A percentile compares a stretch with the other conserved stretches of the same genome.
These are phyloP conservation scores for Ips nitidus DNA, from an alignment of 1,140 invertebrate genomes.

Conservation along the genomic window DNA sequence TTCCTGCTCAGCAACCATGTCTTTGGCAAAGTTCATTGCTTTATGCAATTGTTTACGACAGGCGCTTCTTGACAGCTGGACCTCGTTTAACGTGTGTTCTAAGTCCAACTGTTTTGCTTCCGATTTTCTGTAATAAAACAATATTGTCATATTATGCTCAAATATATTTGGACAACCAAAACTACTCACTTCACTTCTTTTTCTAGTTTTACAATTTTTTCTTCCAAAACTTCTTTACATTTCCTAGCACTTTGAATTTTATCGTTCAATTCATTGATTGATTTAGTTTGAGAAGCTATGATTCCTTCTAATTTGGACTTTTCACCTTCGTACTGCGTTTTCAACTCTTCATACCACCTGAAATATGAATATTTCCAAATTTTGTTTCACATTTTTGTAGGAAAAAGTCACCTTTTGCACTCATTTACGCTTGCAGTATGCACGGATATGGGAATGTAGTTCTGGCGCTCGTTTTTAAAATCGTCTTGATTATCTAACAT, in stretches of 20 bases:
- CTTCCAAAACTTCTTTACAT: constrained; percentile 56
- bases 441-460: constrained; percentile 57
- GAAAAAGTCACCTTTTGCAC: constrained; percentile 56
- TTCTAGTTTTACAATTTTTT: constrained; percentile 53
- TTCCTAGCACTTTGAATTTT: constrained; percentile 45
- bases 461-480: constrained; percentile 56
- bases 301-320: constrained; percentile 55
- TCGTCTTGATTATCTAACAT: constrained; percentile 57
- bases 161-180: neutral
- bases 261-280: constrained; percentile 52
- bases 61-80: constrained; percentile 57
- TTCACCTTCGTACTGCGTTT: constrained; percentile 62
- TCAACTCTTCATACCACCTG: constrained; percentile 64
- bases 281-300: constrained; percentile 48
- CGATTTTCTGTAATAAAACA: constrained; percentile 51
- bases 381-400: neutral
- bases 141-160: neutral
- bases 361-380: constrained; percentile 32
- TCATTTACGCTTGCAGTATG: constrained; percentile 62
- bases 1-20: constrained; percentile 60
- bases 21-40: constrained; percentile 58
- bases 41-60: constrained; percentile 59
- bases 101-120: constrained; percentile 55
- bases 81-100: constrained; percentile 53
- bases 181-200: constrained; percentile 56